Evolutionary conservation across 2,113 vertebrate genomes (phyloP).

Genomic region (Malurus elegans): DNA sequence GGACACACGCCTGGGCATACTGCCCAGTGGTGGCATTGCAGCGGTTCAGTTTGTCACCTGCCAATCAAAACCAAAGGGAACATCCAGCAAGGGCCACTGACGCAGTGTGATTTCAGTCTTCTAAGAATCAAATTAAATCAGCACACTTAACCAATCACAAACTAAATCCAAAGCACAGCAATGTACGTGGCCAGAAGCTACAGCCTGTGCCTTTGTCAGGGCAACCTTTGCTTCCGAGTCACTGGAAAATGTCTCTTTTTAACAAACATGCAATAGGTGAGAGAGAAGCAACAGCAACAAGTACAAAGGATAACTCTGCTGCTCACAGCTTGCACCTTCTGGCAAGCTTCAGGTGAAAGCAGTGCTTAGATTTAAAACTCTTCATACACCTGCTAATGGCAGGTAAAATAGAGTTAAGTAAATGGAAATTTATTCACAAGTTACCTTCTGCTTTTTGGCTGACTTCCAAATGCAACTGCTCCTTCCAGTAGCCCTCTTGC

Average conservation of each 20-base stretch:
- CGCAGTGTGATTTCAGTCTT: fast-evolving
- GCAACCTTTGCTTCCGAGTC: background rate
- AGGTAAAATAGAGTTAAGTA: background rate
- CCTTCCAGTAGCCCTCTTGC: background rate
- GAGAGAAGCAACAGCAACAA: background rate
- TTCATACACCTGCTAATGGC: background rate
- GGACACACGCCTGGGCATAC: constrained; percentile 84
- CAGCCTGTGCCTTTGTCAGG: background rate
- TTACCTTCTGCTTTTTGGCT: background rate
- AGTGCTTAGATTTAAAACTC: background rate
- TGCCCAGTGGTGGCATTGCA: constrained; percentile 77
- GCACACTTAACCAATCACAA: background rate
- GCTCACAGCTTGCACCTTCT: background rate
- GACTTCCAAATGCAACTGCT: background rate
- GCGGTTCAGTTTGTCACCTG: constrained; percentile 85
- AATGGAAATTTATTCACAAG: background rate
- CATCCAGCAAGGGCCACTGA: fast-evolving
- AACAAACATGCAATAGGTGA: background rate
- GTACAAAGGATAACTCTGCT: background rate
- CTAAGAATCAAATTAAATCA: background rate
- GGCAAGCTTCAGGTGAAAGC: background rate
- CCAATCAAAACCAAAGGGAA: background rate
- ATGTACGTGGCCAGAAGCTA: background rate
- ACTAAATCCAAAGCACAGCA: background rate
- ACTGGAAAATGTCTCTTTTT: background rate